Evolutionary conservation across 2,888 invertebrate species (phyloP), one percentile per base, ranked within the genome.

Genomic region (Cryptocephalus moraei): DNA sequence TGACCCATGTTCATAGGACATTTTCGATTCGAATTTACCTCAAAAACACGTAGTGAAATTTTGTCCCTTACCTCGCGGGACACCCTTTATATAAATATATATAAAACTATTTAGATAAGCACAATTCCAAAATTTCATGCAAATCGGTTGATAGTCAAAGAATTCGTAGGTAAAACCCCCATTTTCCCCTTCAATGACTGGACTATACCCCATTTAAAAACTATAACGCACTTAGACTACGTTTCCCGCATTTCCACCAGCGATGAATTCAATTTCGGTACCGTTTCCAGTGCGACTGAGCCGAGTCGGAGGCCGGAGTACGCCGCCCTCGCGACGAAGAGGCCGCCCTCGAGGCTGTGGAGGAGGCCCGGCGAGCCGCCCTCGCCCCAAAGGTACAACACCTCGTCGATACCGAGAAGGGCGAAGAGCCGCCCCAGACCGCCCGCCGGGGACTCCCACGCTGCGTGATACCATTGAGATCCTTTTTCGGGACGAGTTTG

Each of bases 241-340:
- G 9, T 9, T 33, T 11, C 8, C 32, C 9, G 11, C 10, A 39
- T 11, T 12, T 38, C 36, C 33, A 9, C 9, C 8, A 32, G 12
- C 22, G 14, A 11, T 39, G 9, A 3, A 31, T 43, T 40, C 12
- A 32, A 41, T 42, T 46, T 22, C 56, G 52, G 51, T 60, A 2
- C 22, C 22, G 22, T 22, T 36, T 57, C 43, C 63, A 69, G 69
- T 68, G 65, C 57, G 68, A 69, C 55, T 68, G 67, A 69, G 60
- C 52, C 51, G 43, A 46, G n/a, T 41, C 44, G 38, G 39, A 39
- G 33, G 41, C 6, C 12, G 41, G 60, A 55, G 61, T 61, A 43
- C 63, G 62, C 50, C 60, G 34, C 56, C 60, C 32, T 54, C 55
- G 13, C 42, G 32, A 42, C 22, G 44, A 58, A 53, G 46, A 55